A percentile compares a stretch with the other conserved stretches of the same genome.
These are phyloP conservation scores for Echinops telfairi DNA, from an alignment of 2,113 vertebrate genomes.

Conservation along the genomic window DNA sequence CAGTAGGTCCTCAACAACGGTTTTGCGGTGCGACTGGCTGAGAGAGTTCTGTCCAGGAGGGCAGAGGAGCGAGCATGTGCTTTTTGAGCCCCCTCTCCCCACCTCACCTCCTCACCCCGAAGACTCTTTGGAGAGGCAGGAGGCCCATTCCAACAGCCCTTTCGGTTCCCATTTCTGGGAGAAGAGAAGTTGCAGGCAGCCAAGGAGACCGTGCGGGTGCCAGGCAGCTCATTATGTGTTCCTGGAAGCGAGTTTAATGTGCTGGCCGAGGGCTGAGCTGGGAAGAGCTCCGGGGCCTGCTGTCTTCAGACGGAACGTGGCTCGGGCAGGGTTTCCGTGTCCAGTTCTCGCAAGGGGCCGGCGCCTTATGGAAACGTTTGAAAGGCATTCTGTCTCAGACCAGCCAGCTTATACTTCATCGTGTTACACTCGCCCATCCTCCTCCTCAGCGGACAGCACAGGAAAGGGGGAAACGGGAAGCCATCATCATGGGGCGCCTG, in stretches of 20 bases:
- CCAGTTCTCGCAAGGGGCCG: slow-evolving; percentile 82
- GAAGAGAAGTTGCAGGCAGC: slow-evolving; percentile 71
- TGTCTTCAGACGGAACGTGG: slow-evolving; percentile 84
- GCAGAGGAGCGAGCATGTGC: background rate
- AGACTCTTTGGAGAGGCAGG: background rate
- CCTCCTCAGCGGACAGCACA: slow-evolving; percentile 33
- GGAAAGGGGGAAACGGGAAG: slow-evolving; percentile 49
- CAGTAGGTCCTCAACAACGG: slow-evolving; percentile 27
- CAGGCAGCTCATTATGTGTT: slow-evolving; percentile 87
- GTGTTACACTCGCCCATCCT: slow-evolving; percentile 80
- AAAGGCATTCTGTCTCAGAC: slow-evolving; percentile 83
- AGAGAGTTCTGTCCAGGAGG: background rate
- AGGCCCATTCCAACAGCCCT: slow-evolving; percentile 58
- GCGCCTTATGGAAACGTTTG: slow-evolving; percentile 86
- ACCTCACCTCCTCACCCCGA: no score
- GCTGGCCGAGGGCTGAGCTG: slow-evolving; percentile 85
- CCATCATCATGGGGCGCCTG: background rate
- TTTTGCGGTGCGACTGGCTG: background rate
- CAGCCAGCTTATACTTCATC: slow-evolving; percentile 80
- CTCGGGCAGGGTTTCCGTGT: slow-evolving; percentile 83
- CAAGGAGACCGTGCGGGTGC: slow-evolving; percentile 76
- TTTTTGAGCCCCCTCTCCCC: background rate
- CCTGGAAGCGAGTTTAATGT: slow-evolving; percentile 87
- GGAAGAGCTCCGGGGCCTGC: slow-evolving; percentile 85
- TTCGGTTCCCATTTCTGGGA: slow-evolving; percentile 78